These are phyloP conservation scores for Hydropsyche tenuis DNA, from an alignment of 1,140 invertebrate species.

Conservation along the genomic window DNA sequence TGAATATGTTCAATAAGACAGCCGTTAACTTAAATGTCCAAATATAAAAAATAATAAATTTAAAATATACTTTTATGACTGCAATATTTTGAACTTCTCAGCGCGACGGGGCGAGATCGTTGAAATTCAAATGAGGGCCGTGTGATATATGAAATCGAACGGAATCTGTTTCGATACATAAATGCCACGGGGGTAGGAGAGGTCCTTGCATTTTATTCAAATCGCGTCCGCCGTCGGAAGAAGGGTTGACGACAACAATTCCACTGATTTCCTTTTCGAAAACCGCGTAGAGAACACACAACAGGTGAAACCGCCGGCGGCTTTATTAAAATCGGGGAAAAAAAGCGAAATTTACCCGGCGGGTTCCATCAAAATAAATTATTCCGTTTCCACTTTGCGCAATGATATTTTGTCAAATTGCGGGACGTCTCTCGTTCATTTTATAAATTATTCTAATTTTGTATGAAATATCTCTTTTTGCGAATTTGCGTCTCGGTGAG, in stretches of 20 bases:
- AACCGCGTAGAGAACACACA: constrained; percentile 13
- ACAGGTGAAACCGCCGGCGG: constrained; percentile 17
- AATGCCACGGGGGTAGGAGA: constrained; percentile 4
- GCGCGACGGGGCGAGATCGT: constrained; percentile 6
- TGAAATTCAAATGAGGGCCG: constrained; percentile 48
- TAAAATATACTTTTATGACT: too few species aligned
- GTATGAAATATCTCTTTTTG: background rate
- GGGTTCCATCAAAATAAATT: too few species aligned
- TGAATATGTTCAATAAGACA: too few species aligned
- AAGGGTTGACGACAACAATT: constrained; percentile 29
- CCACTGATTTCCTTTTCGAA: constrained; percentile 27
- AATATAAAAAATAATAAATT: too few species aligned
- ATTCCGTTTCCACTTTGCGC: too few species aligned
- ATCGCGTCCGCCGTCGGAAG: constrained; percentile 21
- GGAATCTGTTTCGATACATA: constrained; percentile 46
- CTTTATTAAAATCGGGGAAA: too few species aligned
- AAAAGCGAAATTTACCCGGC: too few species aligned
- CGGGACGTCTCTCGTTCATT: background rate
- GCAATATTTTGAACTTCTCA: too few species aligned
- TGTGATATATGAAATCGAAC: constrained; percentile 49
- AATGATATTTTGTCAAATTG: background rate
- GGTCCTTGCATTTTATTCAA: constrained; percentile 47
- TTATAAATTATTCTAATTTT: constrained; percentile 15
- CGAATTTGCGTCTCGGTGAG: background rate
- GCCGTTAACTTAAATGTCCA: too few species aligned